A percentile compares a stretch with the other conserved stretches of the same genome.
Evolutionary conservation across 1,140 invertebrate species (phyloP).

Genomic region (Protaetia brevitarsis): DNA sequence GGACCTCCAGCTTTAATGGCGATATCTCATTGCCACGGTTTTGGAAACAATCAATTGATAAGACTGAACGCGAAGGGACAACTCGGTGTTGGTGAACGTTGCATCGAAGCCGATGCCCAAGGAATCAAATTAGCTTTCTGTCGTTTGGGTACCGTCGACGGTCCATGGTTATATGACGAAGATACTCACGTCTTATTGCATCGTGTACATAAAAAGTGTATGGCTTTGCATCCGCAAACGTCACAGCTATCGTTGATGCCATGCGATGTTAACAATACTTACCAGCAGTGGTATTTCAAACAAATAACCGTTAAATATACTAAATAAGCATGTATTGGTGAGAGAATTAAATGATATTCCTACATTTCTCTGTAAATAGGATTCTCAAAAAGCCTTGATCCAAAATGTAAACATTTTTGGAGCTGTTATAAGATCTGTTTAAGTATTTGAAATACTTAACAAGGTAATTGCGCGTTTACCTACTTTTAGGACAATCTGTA

Average conservation of each 20-base stretch:
- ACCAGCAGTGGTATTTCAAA: conserved; percentile 84
- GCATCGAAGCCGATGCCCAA: conserved; percentile 83
- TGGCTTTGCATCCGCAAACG: conserved; percentile 81
- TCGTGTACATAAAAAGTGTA: conserved; percentile 75
- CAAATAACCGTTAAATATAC: conserved; percentile 64
- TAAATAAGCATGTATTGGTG: neutral
- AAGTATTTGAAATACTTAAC: no score
- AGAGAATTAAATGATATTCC: no score
- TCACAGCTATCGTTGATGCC: conserved; percentile 71
- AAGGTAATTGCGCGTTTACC: no score
- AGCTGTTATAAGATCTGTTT: no score
- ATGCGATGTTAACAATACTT: conserved; percentile 81
- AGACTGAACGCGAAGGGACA: conserved; percentile 92
- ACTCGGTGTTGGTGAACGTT: conserved; percentile 91
- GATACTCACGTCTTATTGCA: conserved; percentile 74
- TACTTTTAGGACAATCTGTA: no score
- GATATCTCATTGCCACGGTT: conserved; percentile 78
- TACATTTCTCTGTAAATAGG: no score
- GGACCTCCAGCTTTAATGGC: conserved; percentile 46
- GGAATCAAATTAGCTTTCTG: conserved; percentile 87
- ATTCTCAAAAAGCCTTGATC: no score
- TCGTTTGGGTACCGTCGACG: conserved; percentile 84
- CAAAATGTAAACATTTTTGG: no score
- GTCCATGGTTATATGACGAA: conserved; percentile 87
- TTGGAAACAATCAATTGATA: conserved; percentile 93